Evolutionary conservation across 2,888 invertebrate species (phyloP).

Genomic region (Ischnura elegans): DNA sequence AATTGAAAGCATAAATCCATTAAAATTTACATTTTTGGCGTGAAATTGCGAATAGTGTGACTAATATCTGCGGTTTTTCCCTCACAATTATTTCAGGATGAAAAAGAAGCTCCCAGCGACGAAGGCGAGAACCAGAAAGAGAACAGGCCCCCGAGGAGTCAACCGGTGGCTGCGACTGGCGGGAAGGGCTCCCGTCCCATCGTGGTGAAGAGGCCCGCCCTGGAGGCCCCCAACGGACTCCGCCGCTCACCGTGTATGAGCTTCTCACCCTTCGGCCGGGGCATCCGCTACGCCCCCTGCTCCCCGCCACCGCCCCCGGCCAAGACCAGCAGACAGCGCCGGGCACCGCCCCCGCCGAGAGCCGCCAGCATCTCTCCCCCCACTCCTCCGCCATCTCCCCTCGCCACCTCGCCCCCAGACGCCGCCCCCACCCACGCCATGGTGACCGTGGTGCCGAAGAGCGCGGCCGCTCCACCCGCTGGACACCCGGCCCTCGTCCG

Average conservation of each 20-base stretch:
- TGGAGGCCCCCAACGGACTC: background rate
- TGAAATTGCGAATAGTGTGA: too few relatives aligned
- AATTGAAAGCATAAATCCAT: too few relatives aligned
- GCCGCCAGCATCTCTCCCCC: background rate
- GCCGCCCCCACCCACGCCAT: background rate
- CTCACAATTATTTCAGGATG: background rate
- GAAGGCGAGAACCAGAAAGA: background rate
- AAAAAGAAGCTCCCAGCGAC: background rate
- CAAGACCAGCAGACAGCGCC: background rate
- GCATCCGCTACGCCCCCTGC: background rate
- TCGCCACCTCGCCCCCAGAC: background rate
- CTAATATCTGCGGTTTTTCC: too few relatives aligned
- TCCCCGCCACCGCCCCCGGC: background rate
- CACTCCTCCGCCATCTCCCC: background rate
- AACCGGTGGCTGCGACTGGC: background rate
- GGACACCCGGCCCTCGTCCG: background rate
- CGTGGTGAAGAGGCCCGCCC: constrained; percentile 2
- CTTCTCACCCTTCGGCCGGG: background rate
- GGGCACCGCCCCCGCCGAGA: background rate
- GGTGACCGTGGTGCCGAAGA: background rate
- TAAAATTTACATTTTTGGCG: too few relatives aligned
- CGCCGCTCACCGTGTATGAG: background rate
- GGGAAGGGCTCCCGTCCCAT: background rate
- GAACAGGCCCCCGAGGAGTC: background rate
- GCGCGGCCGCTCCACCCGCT: background rate